Percentiles rank a stretch among this genome's conserved stretches.
Evolutionary conservation across 2,888 invertebrate species (phyloP).

Genomic region (Drosophila tanythrix): DNA sequence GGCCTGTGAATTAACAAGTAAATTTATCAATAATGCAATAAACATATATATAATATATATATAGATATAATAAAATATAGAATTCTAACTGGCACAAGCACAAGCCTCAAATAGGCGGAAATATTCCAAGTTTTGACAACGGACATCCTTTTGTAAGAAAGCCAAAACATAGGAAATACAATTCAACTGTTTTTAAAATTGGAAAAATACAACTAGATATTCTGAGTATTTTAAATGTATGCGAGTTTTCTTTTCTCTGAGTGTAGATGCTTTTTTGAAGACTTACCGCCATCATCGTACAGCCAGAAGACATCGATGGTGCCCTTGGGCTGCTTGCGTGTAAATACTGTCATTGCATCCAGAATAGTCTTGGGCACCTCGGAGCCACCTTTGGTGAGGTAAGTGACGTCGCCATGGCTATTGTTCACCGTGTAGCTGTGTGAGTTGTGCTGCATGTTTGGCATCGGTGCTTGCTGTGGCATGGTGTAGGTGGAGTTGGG

Average conservation of each 20-base stretch:
- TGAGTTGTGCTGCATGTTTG: slow-evolving; percentile 75
- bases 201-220: background rate
- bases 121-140: background rate
- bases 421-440: slow-evolving; percentile 79
- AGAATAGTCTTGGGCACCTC: slow-evolving; percentile 88
- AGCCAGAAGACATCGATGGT: slow-evolving; percentile 98
- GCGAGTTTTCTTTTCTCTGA: background rate
- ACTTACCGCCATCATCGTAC: slow-evolving; percentile 93
- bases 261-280: too few species aligned
- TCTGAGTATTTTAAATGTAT: background rate
- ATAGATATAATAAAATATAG: too few species aligned
- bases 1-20: slow-evolving; percentile 67
- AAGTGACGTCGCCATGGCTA: slow-evolving; percentile 84
- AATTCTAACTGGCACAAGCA: background rate
- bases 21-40: slow-evolving; percentile 2
- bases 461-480: slow-evolving; percentile 81
- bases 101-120: background rate
- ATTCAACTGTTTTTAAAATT: background rate
- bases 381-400: slow-evolving; percentile 87
- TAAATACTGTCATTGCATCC: slow-evolving; percentile 90
- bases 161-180: background rate
- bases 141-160: background rate
- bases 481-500: slow-evolving; percentile 75
- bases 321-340: slow-evolving; percentile 91
- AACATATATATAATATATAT: background rate